These are phyloP conservation scores for Orchesella cincta DNA, from an alignment of 1,140 invertebrate species.

Conservation along the genomic window DNA sequence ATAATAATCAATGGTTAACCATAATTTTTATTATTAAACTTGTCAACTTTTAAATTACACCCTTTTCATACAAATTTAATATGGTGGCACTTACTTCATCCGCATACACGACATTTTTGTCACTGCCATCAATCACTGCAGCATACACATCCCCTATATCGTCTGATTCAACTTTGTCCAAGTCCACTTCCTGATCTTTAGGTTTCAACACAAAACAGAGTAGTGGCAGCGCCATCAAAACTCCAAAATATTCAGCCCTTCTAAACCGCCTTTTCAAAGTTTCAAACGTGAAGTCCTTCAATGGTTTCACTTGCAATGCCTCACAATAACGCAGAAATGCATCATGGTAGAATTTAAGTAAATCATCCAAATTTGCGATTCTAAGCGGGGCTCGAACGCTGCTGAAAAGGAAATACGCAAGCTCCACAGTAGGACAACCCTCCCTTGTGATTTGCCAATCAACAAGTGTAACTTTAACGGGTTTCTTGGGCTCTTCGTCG, in stretches of 20 bases:
- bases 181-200: constrained; percentile 21
- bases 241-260: constrained; percentile 31
- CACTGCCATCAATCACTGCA: background rate
- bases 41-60: background rate
- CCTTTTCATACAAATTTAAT: background rate
- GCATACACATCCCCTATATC: constrained; percentile 18
- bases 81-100: background rate
- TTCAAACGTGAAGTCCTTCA: constrained; percentile 31
- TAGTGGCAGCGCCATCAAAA: constrained; percentile 29
- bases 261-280: constrained; percentile 30
- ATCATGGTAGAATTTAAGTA: constrained; percentile 39
- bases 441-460: constrained; percentile 42
- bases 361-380: background rate
- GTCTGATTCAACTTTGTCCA: constrained; percentile 23
- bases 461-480: constrained; percentile 35
- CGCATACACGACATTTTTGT: background rate
- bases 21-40: too few relatives aligned
- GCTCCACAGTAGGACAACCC: constrained; percentile 36
- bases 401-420: constrained; percentile 39
- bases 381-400: constrained; percentile 24
- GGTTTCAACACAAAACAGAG: constrained; percentile 33
- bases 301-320: background rate
- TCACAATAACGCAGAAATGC: constrained; percentile 29
- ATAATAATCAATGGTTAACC: too few relatives aligned
- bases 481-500: constrained; percentile 10